These are phyloP conservation scores for Ectemnius cavifrons DNA, from an alignment of 2,888 invertebrate species.

Conservation along the genomic window DNA sequence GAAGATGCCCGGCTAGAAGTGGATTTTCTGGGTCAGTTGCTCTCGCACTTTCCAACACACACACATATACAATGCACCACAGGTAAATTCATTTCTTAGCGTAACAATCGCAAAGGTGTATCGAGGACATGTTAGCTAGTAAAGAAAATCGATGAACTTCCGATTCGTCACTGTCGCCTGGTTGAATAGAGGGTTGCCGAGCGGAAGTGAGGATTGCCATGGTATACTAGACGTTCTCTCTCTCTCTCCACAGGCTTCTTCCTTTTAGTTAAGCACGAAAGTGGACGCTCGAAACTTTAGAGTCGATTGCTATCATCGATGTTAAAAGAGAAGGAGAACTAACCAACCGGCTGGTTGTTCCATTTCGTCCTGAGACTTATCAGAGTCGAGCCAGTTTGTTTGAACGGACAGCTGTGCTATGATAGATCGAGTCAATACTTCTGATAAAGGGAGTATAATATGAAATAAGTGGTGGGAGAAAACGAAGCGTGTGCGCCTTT, in stretches of 20 bases:
- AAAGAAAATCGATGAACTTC: constrained; percentile 10
- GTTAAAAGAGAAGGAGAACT: neutral
- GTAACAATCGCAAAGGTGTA: neutral
- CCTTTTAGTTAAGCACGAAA: too few relatives aligned
- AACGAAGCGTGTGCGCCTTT: too few relatives aligned
- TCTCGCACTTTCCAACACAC: too few relatives aligned
- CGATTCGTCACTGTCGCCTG: neutral
- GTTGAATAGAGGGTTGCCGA: neutral
- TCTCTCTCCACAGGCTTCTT: too few relatives aligned
- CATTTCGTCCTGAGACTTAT: constrained; percentile 14
- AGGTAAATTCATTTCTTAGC: too few relatives aligned
- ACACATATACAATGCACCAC: too few relatives aligned
- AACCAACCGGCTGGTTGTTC: neutral
- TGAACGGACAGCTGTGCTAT: constrained; percentile 5
- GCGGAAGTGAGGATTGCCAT: too few relatives aligned
- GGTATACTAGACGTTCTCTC: too few relatives aligned
- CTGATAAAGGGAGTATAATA: constrained; percentile 18
- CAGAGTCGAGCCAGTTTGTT: neutral
- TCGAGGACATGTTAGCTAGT: neutral
- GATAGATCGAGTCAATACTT: constrained; percentile 42
- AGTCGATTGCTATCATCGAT: neutral
- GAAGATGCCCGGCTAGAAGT: too few relatives aligned
- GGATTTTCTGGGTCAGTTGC: too few relatives aligned
- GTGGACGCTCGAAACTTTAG: too few relatives aligned
- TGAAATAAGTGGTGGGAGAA: constrained; percentile 24